phyloP scores from a whole-genome alignment of 2,888 invertebrate genomes.

The Lottia gigantea region DNA sequence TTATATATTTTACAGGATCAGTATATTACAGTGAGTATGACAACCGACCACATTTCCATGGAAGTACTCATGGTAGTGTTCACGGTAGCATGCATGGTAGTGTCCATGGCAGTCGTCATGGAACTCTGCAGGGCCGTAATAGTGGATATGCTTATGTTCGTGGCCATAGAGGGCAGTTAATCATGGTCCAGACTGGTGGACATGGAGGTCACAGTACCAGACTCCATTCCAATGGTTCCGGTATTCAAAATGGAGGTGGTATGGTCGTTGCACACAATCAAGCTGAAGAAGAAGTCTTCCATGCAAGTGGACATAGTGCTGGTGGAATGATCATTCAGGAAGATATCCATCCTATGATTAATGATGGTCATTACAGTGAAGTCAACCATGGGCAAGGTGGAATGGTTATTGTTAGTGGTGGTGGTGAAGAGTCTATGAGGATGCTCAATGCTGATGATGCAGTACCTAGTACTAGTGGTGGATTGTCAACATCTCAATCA shows the following conservation, averaged over 20 bases:
- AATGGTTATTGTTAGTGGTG: no score
- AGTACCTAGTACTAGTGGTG: no score
- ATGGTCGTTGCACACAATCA: neutral
- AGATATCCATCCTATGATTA: neutral
- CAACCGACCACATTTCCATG: conserved; percentile 48
- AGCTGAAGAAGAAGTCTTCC: neutral
- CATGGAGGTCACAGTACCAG: neutral
- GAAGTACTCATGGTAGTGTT: conserved; percentile 31
- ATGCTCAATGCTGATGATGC: no score
- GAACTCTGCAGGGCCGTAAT: neutral
- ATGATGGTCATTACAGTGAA: neutral
- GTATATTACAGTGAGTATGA: conserved; percentile 54
- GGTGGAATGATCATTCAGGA: neutral
- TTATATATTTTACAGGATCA: conserved; percentile 16
- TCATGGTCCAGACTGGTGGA: neutral
- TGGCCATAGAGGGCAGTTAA: neutral
- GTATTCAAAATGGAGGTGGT: neutral
- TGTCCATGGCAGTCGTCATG: neutral
- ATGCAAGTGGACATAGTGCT: neutral
- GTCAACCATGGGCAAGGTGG: neutral
- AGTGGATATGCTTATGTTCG: neutral
- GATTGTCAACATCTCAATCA: no score
- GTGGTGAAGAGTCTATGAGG: no score
- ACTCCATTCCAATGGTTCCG: neutral
- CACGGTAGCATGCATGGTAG: conserved; percentile 9